These are phyloP conservation scores for Laticauda colubrina DNA, from an alignment of 2,113 vertebrate genomes.

Conservation along the genomic window DNA sequence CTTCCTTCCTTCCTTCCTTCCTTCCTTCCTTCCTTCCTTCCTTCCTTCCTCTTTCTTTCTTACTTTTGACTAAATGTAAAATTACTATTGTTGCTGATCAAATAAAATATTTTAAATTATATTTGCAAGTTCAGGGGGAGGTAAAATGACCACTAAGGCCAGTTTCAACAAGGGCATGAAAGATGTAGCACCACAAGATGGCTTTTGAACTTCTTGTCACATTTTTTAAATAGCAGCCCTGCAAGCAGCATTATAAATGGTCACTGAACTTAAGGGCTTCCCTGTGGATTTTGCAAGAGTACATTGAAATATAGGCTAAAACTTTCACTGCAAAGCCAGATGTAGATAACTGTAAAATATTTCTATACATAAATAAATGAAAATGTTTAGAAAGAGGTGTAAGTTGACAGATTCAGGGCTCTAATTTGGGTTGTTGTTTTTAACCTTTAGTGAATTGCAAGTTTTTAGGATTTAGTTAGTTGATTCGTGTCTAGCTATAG, in stretches of 20 bases:
- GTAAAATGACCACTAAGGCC: slow-evolving; percentile 31
- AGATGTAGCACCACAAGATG: not conserved
- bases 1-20: too few relatives aligned
- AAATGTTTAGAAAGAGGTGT: slow-evolving; percentile 20
- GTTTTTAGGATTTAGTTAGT: slow-evolving; percentile 58
- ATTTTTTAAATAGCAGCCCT: not conserved
- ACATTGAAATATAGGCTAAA: not conserved
- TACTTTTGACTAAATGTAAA: slow-evolving; percentile 55
- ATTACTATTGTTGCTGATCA: slow-evolving; percentile 62
- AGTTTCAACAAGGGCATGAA: not conserved
- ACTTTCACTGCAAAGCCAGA: not conserved
- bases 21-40: too few relatives aligned
- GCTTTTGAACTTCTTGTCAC: not conserved
- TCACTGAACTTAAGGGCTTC: not conserved
- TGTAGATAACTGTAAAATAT: not conserved
- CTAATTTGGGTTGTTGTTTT: slow-evolving; percentile 38
- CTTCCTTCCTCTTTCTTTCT: too few relatives aligned
- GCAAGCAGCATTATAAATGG: not conserved
- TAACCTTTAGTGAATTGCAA: slow-evolving; percentile 47
- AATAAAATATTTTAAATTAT: slow-evolving; percentile 63
- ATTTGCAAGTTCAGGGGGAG: slow-evolving; percentile 43
- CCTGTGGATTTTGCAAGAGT: not conserved
- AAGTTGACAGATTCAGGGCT: slow-evolving; percentile 40
- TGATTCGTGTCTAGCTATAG: slow-evolving; percentile 67
- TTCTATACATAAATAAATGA: not conserved